phyloP scores from a whole-genome alignment of 2,113 vertebrate genomes.

The Bubo scandiacus region DNA sequence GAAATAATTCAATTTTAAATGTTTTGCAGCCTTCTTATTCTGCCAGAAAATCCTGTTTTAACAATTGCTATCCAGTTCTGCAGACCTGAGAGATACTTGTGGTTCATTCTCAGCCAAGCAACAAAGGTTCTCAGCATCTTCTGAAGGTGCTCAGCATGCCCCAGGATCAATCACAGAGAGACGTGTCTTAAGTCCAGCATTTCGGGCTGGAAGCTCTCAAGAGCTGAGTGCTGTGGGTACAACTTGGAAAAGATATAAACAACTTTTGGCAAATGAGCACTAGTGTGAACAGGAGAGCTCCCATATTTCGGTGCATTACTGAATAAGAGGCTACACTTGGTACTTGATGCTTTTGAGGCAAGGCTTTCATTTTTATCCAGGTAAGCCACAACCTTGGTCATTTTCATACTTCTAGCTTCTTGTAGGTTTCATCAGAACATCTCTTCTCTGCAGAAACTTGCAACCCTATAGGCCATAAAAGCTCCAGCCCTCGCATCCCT shows the following conservation, averaged over 20 bases:
- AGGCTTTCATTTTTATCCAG: neutral
- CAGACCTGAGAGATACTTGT: neutral
- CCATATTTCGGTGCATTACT: neutral
- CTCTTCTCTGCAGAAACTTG: neutral
- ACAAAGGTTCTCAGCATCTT: neutral
- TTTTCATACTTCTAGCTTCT: neutral
- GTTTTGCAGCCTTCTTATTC: neutral
- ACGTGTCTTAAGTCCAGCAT: neutral
- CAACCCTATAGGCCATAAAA: neutral
- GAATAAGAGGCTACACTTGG: neutral
- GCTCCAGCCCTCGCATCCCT: neutral
- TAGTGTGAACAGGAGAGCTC: neutral
- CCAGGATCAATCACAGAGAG: neutral
- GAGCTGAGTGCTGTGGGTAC: neutral
- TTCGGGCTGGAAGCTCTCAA: neutral
- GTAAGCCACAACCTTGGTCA: neutral
- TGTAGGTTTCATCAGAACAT: neutral
- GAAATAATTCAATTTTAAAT: neutral
- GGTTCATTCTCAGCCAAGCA: neutral
- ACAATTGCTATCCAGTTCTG: neutral
- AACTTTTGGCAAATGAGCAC: neutral
- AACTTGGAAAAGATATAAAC: neutral
- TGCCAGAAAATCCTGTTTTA: neutral
- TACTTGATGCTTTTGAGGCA: neutral
- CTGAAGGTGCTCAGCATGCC: neutral